Percentiles rank a stretch among this genome's conserved stretches.
Evolutionary conservation across 2,113 vertebrate species (phyloP).

Genomic region (Ictidomys tridecemlineatus): DNA sequence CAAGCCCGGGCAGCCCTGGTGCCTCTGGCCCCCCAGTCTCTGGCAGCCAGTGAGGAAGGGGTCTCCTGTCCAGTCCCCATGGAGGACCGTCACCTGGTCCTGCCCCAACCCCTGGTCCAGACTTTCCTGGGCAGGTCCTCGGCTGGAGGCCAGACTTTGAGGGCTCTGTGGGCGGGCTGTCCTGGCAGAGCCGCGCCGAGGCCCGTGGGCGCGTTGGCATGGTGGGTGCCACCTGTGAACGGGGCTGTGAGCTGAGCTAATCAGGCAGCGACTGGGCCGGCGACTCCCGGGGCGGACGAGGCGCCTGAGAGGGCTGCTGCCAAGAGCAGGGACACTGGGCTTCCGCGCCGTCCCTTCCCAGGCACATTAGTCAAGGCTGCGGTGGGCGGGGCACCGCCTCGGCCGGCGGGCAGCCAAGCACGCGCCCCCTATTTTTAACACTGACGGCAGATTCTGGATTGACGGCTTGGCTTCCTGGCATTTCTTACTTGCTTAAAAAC

Average conservation of each 20-base stretch:
- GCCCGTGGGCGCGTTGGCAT: rapidly evolving
- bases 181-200: not conserved
- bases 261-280: not conserved
- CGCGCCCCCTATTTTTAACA: not conserved
- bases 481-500: not conserved
- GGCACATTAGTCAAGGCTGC: not conserved
- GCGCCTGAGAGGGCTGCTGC: rapidly evolving
- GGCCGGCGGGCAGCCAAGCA: not conserved
- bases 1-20: rapidly evolving
- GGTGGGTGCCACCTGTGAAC: rapidly evolving
- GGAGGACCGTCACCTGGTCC: no score
- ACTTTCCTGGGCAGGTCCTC: not conserved
- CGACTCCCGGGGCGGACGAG: no score
- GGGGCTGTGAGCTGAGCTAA: not conserved
- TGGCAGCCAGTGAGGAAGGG: not conserved
- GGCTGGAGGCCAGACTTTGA: not conserved
- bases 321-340: rapidly evolving
- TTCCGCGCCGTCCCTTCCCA: not conserved
- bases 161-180: not conserved
- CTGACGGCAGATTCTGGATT: not conserved
- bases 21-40: no score
- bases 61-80: no score
- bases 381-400: rapidly evolving
- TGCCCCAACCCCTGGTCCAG: not conserved
- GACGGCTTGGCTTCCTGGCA: not conserved